Conservation (phyloP, 2,797 vertebrate genomes). For the Acropternis orthonyx region DNA sequence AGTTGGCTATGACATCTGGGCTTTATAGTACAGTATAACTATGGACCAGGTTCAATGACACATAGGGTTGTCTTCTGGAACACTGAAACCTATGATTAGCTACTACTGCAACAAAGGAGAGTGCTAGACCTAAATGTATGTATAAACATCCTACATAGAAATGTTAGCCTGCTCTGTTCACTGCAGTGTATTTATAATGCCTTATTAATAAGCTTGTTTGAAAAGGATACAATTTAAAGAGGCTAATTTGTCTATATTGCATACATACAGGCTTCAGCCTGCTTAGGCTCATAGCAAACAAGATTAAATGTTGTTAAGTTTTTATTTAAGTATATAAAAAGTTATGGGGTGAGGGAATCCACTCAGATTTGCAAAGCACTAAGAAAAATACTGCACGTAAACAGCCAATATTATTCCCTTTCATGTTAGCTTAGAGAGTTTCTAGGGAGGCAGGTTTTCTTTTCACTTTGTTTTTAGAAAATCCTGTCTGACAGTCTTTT, state of each 20-base stretch:
- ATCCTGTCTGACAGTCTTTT: neutral
- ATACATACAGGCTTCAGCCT: neutral
- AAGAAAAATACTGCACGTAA: neutral
- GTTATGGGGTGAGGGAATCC: rapidly evolving
- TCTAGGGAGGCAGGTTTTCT: neutral
- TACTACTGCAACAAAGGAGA: neutral
- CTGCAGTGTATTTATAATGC: neutral
- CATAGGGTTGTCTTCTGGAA: neutral
- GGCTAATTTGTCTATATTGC: neutral
- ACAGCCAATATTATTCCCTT: neutral
- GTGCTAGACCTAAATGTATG: neutral
- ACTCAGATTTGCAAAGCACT: neutral
- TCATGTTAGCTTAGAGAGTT: neutral
- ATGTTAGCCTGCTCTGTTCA: neutral
- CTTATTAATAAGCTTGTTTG: neutral
- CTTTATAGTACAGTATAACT: neutral
- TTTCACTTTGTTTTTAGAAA: neutral
- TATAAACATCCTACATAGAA: neutral
- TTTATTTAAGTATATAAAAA: neutral
- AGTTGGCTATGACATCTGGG: neutral
- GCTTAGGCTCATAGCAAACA: neutral
- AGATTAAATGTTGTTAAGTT: neutral
- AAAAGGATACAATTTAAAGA: neutral
- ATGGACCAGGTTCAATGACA: neutral
- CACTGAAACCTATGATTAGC: neutral